Conservation (phyloP, 2,113 vertebrate genomes). For the Nicator chloris region DNA sequence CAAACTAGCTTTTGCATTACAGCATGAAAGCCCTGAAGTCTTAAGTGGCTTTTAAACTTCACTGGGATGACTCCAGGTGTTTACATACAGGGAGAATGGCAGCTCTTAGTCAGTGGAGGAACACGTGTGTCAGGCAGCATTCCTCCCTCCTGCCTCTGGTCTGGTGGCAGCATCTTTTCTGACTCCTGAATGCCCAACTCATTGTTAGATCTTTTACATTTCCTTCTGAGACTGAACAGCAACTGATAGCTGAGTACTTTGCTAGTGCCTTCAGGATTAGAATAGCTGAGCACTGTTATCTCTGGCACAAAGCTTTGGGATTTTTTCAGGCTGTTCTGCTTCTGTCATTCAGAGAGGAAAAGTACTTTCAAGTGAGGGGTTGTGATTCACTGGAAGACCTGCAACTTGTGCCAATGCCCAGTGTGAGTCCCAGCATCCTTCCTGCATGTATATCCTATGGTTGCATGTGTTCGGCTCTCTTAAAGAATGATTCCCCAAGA, state of each 20-base stretch:
- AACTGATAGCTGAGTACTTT: not conserved
- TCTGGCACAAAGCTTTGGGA: not conserved
- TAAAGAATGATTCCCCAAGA: not conserved
- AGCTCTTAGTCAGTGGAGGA: not conserved
- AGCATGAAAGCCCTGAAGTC: not conserved
- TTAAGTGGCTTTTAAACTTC: not conserved
- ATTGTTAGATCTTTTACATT: not conserved
- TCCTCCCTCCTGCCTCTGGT: not conserved
- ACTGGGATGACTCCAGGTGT: not conserved
- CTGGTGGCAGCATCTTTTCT: not conserved
- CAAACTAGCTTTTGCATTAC: not conserved
- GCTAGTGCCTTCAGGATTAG: not conserved
- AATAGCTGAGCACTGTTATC: not conserved
- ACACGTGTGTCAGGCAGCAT: not conserved
- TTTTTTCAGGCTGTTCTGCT: not conserved
- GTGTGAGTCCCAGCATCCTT: not conserved
- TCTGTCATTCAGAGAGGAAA: not conserved
- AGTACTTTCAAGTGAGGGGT: not conserved
- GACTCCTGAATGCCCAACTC: not conserved
- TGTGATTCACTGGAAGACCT: not conserved
- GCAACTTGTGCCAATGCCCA: not conserved
- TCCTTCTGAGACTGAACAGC: not conserved
- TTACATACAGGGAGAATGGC: not conserved
- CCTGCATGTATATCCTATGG: not conserved
- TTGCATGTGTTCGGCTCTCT: not conserved